Conservation (phyloP, 2,888 invertebrate genomes). For the Digitonthophagus gazella region DNA sequence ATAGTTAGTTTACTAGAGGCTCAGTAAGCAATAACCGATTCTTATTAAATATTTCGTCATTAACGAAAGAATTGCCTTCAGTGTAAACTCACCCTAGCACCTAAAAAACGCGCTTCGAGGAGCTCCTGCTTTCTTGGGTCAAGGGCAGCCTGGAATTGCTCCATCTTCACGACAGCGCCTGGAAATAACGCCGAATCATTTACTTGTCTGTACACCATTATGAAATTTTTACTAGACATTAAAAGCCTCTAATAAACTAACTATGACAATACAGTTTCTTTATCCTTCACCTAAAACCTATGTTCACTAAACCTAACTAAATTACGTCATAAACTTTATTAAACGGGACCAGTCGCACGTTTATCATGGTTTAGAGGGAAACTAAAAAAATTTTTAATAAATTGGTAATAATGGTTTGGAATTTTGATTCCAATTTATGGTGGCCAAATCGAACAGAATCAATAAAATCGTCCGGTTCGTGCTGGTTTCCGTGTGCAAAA, state of each 20-base stretch:
- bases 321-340: no score
- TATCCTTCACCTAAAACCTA: no score
- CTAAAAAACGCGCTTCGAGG: constrained; percentile 95
- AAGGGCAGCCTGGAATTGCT: constrained; percentile 94
- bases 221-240: not conserved
- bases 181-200: constrained; percentile 50
- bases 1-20: constrained; percentile 13
- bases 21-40: not conserved
- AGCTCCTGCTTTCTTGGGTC: constrained; percentile 99
- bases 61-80: not conserved
- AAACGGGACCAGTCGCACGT: no score
- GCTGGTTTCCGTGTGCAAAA: no score
- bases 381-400: no score
- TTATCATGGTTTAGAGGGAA: no score
- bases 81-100: constrained; percentile 80
- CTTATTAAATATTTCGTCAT: no score
- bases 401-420: no score
- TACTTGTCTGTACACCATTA: no score
- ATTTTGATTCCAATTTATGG: not conserved
- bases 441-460: not conserved
- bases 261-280: no score
- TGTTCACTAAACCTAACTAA: no score
- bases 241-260: not conserved
- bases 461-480: not conserved
- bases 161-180: constrained; percentile 93